phyloP scores from a whole-genome alignment of 2,113 vertebrate species.

The Fukomys damarensis region DNA sequence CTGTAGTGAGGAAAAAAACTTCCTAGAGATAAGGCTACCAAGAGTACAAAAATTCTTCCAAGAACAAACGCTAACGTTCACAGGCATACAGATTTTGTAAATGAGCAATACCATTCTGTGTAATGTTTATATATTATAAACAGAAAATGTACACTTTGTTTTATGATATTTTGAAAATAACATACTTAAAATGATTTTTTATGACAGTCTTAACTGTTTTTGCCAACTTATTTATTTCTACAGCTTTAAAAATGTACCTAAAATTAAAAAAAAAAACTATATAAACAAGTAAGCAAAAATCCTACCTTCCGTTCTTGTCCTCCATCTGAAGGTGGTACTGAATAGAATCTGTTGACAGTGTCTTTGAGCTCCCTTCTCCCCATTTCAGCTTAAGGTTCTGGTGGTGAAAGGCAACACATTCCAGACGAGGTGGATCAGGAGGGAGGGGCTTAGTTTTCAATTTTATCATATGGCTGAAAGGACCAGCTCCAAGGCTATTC shows the following conservation, averaged over 20 bases:
- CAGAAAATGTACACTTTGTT: not conserved
- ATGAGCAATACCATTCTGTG: constrained; percentile 19
- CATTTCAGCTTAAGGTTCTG: constrained; percentile 98
- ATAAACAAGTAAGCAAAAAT: constrained; percentile 58
- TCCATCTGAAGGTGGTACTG: constrained; percentile 98
- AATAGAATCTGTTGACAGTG: constrained; percentile 90
- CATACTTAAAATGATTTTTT: not conserved
- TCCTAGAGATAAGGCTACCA: not conserved
- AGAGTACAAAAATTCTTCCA: constrained; percentile 29
- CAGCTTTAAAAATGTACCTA: constrained; percentile 9
- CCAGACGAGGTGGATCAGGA: constrained; percentile 95
- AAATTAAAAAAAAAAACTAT: not conserved
- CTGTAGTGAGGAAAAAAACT: not conserved
- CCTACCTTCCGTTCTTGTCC: constrained; percentile 95
- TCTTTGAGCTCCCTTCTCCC: constrained; percentile 94
- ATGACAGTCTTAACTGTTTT: not conserved
- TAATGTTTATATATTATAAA: constrained; percentile 23
- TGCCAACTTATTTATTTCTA: constrained; percentile 44
- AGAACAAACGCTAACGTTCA: not conserved
- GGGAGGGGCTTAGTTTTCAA: constrained; percentile 98
- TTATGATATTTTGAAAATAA: constrained; percentile 41
- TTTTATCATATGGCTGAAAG: constrained; percentile 97
- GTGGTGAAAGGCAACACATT: constrained; percentile 96
- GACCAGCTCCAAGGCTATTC: constrained; percentile 96
- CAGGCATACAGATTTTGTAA: not conserved